Percentiles rank a stretch among this genome's conserved stretches.
Evolutionary conservation across 2,113 vertebrate species (phyloP).

Genomic region (Bubo blakistoni): DNA sequence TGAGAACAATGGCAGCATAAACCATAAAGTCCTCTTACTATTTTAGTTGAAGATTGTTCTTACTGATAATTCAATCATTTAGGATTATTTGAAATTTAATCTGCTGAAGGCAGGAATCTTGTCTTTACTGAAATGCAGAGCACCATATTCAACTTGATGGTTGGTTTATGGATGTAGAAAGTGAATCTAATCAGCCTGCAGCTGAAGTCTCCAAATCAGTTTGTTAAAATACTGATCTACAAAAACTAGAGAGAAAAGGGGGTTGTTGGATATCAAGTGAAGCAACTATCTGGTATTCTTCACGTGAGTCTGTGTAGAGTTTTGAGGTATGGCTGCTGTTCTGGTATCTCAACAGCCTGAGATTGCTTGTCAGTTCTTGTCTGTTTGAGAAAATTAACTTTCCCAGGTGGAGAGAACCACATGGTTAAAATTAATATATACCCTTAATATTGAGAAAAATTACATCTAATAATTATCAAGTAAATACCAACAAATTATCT

Average conservation of each 20-base stretch:
- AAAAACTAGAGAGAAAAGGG: conserved; percentile 12
- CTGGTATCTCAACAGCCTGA: neutral
- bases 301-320: fast-evolving
- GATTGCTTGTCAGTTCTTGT: neutral
- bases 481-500: neutral
- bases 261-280: neutral
- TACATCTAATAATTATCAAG: neutral
- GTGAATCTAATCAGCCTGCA: neutral
- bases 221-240: neutral
- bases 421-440: neutral
- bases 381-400: neutral
- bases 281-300: conserved; percentile 6
- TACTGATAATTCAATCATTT: neutral
- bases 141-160: neutral
- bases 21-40: conserved; percentile 2
- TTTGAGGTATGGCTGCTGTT: neutral
- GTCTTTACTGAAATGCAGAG: neutral
- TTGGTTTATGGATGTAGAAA: neutral
- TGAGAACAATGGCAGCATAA: conserved; percentile 19
- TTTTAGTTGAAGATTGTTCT: conserved; percentile 19
- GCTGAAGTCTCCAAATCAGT: neutral
- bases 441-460: neutral
- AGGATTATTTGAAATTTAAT: conserved; percentile 7
- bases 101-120: neutral
- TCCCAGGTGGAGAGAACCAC: neutral